These are phyloP conservation scores for Caloenas nicobarica DNA, from an alignment of 2,113 vertebrate genomes.

Conservation along the genomic window DNA sequence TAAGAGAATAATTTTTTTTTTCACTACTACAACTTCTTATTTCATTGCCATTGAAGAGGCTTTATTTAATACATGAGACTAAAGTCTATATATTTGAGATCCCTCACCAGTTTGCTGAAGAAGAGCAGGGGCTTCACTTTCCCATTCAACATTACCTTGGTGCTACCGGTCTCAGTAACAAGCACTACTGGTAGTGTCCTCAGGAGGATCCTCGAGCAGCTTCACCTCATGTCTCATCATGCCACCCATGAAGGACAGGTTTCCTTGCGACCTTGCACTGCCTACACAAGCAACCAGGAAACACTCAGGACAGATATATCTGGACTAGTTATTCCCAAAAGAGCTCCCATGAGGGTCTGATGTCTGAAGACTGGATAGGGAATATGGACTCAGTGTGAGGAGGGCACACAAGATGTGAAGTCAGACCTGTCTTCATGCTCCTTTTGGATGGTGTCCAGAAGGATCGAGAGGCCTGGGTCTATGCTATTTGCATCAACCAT, in stretches of 20 bases:
- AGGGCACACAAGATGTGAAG: background rate
- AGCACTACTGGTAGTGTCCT: background rate
- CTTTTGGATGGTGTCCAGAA: background rate
- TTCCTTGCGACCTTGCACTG: background rate
- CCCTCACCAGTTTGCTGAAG: background rate
- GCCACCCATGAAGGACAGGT: background rate
- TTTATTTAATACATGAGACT: background rate
- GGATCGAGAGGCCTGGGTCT: background rate
- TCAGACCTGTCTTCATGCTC: background rate
- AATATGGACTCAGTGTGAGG: background rate
- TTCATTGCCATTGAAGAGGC: background rate
- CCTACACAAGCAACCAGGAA: background rate
- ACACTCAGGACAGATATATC: too few species aligned
- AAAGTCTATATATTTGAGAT: background rate
- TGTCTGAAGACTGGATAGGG: fast-evolving
- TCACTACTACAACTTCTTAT: background rate
- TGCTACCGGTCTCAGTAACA: background rate
- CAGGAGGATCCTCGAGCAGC: background rate
- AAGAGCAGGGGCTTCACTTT: background rate
- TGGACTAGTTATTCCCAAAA: background rate
- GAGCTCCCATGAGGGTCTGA: fast-evolving
- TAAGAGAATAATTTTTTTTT: background rate
- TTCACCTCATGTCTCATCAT: background rate
- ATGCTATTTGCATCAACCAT: background rate
- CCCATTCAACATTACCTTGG: background rate